Conservation (phyloP, 35 echinoderm and acorn worm genomes). For the Antedon bifida region DNA sequence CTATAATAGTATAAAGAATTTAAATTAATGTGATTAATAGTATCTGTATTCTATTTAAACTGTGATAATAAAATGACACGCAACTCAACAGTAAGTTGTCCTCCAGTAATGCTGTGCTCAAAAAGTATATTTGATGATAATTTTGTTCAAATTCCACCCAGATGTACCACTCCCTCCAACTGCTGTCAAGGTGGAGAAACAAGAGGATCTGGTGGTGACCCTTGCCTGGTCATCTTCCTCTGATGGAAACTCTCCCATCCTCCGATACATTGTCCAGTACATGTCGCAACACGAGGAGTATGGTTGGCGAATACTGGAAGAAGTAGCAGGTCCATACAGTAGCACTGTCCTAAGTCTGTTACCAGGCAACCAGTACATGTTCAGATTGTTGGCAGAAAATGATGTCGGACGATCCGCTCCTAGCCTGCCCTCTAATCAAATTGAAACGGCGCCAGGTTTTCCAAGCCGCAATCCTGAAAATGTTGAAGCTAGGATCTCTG, state of each 20-base stretch:
- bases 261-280: not conserved
- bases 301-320: not conserved
- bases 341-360: not conserved
- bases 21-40: too few species aligned
- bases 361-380: not conserved
- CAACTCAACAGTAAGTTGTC: too few species aligned
- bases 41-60: too few species aligned
- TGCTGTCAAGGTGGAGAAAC: not conserved
- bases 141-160: not conserved
- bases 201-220: not conserved
- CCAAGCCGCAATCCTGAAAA: not conserved
- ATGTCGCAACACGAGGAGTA: not conserved
- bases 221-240: not conserved
- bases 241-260: not conserved
- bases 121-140: not conserved
- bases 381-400: not conserved
- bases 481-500: not conserved
- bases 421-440: not conserved
- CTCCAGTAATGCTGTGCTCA: too few species aligned
- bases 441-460: not conserved
- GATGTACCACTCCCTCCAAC: not conserved
- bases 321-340: not conserved
- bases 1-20: too few species aligned
- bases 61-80: too few species aligned
- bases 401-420: not conserved